These are phyloP conservation scores for Ephialtes manifestator DNA, from an alignment of 2,888 invertebrate genomes.

Conservation along the genomic window DNA sequence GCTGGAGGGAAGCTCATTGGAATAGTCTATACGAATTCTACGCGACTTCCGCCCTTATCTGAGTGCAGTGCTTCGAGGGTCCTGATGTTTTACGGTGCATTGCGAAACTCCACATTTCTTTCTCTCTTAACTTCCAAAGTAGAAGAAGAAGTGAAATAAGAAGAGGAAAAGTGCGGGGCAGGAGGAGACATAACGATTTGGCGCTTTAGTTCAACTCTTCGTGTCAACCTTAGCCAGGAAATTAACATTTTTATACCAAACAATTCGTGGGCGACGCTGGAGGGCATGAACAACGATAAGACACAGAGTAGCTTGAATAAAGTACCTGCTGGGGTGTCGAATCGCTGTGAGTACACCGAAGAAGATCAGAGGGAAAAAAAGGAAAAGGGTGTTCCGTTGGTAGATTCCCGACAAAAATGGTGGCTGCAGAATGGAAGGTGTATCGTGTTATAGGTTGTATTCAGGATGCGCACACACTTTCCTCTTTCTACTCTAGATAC, in stretches of 20 bases:
- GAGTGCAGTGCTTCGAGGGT: conserved; percentile 28
- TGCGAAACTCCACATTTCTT: conserved; percentile 23
- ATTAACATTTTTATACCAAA: conserved; percentile 81
- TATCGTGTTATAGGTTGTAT: conserved; percentile 42
- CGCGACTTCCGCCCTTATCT: conserved; percentile 53
- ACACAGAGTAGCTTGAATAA: conserved; percentile 33
- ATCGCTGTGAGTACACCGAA: conserved; percentile 18
- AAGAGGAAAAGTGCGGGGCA: background rate
- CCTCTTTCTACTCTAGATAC: conserved; percentile 1
- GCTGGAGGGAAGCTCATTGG: background rate
- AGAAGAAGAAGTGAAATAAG: conserved; percentile 45
- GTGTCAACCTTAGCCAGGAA: conserved; percentile 74
- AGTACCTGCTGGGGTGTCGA: conserved; percentile 27
- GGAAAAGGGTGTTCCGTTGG: conserved; percentile 26
- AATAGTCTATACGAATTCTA: conserved; percentile 49
- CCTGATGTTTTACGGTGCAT: conserved; percentile 61
- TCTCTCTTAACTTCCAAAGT: conserved; percentile 7
- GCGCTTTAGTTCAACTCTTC: conserved; percentile 14
- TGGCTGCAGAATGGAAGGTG: conserved; percentile 40
- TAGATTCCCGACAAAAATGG: conserved; percentile 10
- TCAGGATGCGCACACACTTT: conserved; percentile 25
- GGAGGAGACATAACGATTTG: conserved; percentile 13
- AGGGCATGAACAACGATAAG: conserved; percentile 33
- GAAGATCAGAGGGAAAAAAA: conserved; percentile 14
- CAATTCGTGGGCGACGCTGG: conserved; percentile 70